Percentiles rank a stretch among this genome's conserved stretches.
These are phyloP conservation scores for Augochlorella aurata DNA, from an alignment of 2,888 invertebrate genomes.

Conservation along the genomic window DNA sequence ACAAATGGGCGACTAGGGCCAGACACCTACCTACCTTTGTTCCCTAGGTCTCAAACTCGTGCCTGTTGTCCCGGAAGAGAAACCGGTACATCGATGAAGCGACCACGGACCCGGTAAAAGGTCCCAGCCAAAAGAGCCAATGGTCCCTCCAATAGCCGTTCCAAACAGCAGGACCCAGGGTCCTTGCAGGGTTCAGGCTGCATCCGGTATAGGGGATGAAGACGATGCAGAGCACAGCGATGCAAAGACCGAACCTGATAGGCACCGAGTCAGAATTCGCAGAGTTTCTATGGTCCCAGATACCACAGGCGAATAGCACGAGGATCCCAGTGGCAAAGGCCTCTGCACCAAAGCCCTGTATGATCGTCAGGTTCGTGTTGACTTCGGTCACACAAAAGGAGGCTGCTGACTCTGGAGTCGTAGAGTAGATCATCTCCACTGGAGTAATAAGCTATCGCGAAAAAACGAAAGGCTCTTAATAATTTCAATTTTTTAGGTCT, in stretches of 20 bases:
- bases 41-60: conserved; percentile 27
- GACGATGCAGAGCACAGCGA: conserved; percentile 86
- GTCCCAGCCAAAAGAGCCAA: conserved; percentile 90
- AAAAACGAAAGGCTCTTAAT: not conserved
- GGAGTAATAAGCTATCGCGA: conserved; percentile 77
- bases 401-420: not conserved
- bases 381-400: conserved; percentile 71
- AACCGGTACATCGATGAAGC: conserved; percentile 82
- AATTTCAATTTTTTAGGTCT: not conserved
- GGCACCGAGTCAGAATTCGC: conserved; percentile 86
- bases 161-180: conserved; percentile 88
- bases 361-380: conserved; percentile 50
- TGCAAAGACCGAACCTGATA: conserved; percentile 86
- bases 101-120: conserved; percentile 81
- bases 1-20: too few relatives aligned
- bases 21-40: not conserved
- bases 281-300: conserved; percentile 88
- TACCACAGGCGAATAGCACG: conserved; percentile 86
- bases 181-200: conserved; percentile 88
- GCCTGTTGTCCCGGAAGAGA: conserved; percentile 36
- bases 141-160: conserved; percentile 86
- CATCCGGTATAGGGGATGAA: conserved; percentile 88
- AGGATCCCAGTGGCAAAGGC: conserved; percentile 86
- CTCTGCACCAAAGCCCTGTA: conserved; percentile 86
- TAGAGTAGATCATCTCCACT: conserved; percentile 50